Base-by-base conservation (phyloP, 2,113 vertebrate genomes). In the Leptodactylus fuscus region DNA sequence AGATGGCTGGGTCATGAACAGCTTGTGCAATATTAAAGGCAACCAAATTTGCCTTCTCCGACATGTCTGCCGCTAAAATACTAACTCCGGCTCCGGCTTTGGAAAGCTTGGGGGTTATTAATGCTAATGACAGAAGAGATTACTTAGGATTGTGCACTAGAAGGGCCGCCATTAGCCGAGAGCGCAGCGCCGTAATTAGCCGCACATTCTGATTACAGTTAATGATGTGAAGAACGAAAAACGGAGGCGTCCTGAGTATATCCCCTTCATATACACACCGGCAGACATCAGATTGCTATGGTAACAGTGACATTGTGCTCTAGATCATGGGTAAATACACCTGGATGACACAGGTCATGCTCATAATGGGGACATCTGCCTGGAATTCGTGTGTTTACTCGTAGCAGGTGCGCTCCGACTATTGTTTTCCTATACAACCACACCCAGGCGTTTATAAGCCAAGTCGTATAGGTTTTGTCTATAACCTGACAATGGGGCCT, bases 101-200 rank as follows among this genome's bases (percentile, higher is more conserved):
- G 48, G 34, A 76, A 76, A 53, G n/a, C 48, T 51, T 51, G 24
- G 29, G 74, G 77, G 36, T 60, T 80, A 62, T 80, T 80, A 80
- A 62, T 62, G 77, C 53, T 62, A 80, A 80, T 80, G 53, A 16
- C 34, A 6, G 58, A 41, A 62, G 11, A 41, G 34, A 80, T 44
- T 60, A 79, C 76, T 24, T 13, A 80, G 77, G 10, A 80, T 38
- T 16, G 6, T 24, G 38, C 16, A 44, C 6, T 60, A 60, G 38
- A 60, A 24, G 77, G 77, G 22, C 77, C 22, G 53, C 55, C 73
- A 60, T 60, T 60, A 80, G 53, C 53, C 2, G n/a, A 44, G 38
- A 60, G 36, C 24, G 55, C 41, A 18, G 20, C 8, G 53, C 49
- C 62, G 24, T 44, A 24, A 80, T 80, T 41, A 80, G 76, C 49